These are phyloP conservation scores for Hippocampus kuda DNA, from an alignment of 2,797 vertebrate species.

Conservation along the genomic window DNA sequence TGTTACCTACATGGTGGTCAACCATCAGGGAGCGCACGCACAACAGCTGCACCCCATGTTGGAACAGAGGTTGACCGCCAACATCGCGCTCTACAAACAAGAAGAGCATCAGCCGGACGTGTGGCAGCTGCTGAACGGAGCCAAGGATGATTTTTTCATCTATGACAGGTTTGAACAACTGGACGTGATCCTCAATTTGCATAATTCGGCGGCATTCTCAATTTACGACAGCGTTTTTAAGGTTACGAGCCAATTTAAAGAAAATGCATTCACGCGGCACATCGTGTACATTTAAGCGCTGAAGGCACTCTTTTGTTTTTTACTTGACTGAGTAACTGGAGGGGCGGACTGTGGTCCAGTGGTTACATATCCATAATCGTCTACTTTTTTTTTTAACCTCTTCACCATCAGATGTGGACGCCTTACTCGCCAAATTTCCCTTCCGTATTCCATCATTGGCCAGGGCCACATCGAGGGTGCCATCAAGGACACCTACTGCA, in stretches of 20 bases:
- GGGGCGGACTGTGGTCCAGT: too few species aligned
- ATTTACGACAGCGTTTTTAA: too few species aligned
- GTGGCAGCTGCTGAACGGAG: slow-evolving; percentile 78
- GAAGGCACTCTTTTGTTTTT: too few species aligned
- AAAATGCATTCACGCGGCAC: too few species aligned
- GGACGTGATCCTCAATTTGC: background rate
- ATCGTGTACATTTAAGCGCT: too few species aligned
- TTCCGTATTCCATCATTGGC: slow-evolving; percentile 80
- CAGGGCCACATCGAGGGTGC: slow-evolving; percentile 74
- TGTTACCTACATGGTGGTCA: slow-evolving; percentile 79
- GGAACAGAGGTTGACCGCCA: slow-evolving; percentile 63
- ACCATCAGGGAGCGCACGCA: slow-evolving; percentile 72
- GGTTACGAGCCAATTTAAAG: too few species aligned
- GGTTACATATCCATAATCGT: background rate
- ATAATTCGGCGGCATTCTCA: too few species aligned
- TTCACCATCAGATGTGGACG: slow-evolving; percentile 76
- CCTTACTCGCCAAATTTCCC: slow-evolving; percentile 77
- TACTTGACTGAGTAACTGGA: too few species aligned
- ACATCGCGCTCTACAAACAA: slow-evolving; percentile 81
- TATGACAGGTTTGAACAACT: slow-evolving; percentile 81
- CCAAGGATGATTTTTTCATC: slow-evolving; percentile 85
- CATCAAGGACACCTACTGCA: slow-evolving; percentile 81
- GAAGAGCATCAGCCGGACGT: slow-evolving; percentile 69
- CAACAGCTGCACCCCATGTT: slow-evolving; percentile 65
- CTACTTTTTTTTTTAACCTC: background rate